Evolutionary conservation across 2,888 invertebrate genomes (phyloP).

Genomic region (Coelinius sp.): DNA sequence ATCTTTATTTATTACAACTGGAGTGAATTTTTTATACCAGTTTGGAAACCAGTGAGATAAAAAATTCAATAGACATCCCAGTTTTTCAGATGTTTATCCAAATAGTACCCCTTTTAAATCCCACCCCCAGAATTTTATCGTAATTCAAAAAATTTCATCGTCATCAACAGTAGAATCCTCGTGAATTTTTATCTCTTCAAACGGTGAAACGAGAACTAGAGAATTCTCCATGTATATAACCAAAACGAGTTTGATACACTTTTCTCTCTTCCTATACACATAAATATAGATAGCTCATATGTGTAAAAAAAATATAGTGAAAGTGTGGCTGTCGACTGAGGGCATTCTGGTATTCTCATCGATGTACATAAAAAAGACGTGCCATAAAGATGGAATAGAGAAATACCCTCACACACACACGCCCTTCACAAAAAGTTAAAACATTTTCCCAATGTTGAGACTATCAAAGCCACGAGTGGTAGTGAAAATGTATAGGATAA

Average conservation of each 20-base stretch:
- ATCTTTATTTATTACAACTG: too few relatives aligned
- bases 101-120: background rate
- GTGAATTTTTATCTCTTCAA: conserved; percentile 25
- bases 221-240: conserved; percentile 5
- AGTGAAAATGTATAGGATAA: conserved; percentile 7
- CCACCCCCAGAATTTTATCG: background rate
- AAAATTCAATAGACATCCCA: too few relatives aligned
- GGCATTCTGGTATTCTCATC: background rate
- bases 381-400: background rate
- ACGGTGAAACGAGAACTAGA: conserved; percentile 10
- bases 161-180: background rate
- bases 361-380: background rate
- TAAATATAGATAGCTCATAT: conserved; percentile 1
- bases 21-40: too few relatives aligned
- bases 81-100: too few relatives aligned
- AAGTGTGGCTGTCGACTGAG: background rate
- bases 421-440: conserved; percentile 5
- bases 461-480: conserved; percentile 17
- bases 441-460: conserved; percentile 14
- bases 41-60: too few relatives aligned
- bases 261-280: background rate
- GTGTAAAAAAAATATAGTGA: background rate
- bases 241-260: conserved; percentile 19
- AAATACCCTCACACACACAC: conserved; percentile 4
- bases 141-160: background rate